A percentile compares a stretch with the other conserved stretches of the same genome.
Evolutionary conservation across 2,797 vertebrate species (phyloP).

Genomic region (Hyperoplus lanceolatus): DNA sequence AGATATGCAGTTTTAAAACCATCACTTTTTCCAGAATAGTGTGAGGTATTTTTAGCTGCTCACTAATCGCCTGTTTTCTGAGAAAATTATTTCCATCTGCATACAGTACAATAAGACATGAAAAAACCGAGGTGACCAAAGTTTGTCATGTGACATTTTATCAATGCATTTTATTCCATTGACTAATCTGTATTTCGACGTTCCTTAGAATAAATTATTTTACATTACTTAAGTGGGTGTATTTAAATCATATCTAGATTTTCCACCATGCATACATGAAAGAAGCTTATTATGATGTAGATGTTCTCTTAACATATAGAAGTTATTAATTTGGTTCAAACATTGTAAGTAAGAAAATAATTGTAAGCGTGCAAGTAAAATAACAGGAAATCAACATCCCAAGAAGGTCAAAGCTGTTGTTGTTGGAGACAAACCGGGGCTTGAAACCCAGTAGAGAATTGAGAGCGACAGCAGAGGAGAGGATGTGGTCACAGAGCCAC

Average conservation of each 20-base stretch:
- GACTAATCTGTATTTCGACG: not conserved
- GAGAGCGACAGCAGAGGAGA: constrained; percentile 53
- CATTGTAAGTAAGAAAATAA: not conserved
- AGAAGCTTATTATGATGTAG: not conserved
- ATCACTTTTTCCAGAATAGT: constrained; percentile 24
- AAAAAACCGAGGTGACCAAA: not conserved
- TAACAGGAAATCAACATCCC: constrained; percentile 50
- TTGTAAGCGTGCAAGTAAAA: not conserved
- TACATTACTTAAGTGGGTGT: not conserved
- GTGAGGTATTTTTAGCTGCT: constrained; percentile 32
- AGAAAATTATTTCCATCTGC: constrained; percentile 6
- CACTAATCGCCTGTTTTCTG: constrained; percentile 6
- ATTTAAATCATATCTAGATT: not conserved
- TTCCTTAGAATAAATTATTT: not conserved
- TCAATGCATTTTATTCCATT: not conserved
- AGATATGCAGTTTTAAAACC: not conserved
- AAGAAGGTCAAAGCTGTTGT: constrained; percentile 50
- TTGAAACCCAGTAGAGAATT: constrained; percentile 29
- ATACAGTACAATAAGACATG: not conserved
- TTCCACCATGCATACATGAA: not conserved
- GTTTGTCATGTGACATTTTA: not conserved
- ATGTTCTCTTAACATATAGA: not conserved
- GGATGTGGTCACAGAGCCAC: constrained; percentile 75
- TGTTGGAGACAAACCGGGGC: constrained; percentile 16
- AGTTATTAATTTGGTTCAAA: constrained; percentile 1